Evolutionary conservation across 2,113 vertebrate genomes (phyloP), one percentile per base, ranked within the genome.

Genomic region (Pachyramphus minor): DNA sequence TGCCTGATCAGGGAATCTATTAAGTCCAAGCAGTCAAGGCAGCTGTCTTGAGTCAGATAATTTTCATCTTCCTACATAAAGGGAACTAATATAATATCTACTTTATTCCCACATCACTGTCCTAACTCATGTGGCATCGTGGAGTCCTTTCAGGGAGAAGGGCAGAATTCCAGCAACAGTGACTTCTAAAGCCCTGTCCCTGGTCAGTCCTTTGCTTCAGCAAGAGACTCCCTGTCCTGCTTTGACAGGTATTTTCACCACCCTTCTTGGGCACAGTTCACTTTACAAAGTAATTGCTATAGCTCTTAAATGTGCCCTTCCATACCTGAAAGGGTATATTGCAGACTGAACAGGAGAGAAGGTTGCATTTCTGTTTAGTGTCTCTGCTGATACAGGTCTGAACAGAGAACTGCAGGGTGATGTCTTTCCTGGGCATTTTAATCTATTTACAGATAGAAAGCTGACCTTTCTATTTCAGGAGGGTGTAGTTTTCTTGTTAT

Each of bases 41-140:
- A 94, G 78, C 89, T 91, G 82, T 77, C 75, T 93, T 39, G 47
- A 95, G 63, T 79, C 71, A 96, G 91, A 89, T 83, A 87, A 87
- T 93, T 89, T 94, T 80, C 74, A 95, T 49, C 71, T 93, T 94
- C 58, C 81, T 69, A 91, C 92, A 64, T 41, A 91, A 91, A 95
- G 45, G 50, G 45, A 84, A 80, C 78, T 63, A 71, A 79, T 92
- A 53, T 6, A 84, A 42, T 80, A 66, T n/a, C 60, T 79, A 22
- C 74, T 69, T 59, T 33, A 21, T 83, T 75, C 59, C 59, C 55
- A 50, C 74, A 66, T 33, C 37, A 27, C 55, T 77, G 28, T 28
- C 22, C 5, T 41, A 66, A 22, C 41, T 90, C 87, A 41, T 11
- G 7, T 25, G 47, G 50, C 47, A 11, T 15, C 20, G 50, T 21